Conservation (phyloP, 2,113 vertebrate genomes). For the Sula dactylatra region DNA sequence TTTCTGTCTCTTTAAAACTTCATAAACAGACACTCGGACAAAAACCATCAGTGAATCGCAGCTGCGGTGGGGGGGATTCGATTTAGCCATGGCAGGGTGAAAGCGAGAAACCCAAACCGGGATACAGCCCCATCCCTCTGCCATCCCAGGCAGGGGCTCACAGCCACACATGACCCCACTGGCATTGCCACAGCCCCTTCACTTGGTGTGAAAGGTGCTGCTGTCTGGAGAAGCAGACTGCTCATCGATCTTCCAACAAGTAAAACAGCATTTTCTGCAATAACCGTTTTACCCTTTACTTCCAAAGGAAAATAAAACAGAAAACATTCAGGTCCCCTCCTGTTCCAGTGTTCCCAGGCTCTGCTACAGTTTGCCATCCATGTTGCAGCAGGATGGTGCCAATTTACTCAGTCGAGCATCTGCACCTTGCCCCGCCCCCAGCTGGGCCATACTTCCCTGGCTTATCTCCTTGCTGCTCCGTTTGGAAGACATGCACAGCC, state of each 20-base stretch:
- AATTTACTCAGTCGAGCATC: background rate
- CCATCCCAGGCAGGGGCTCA: background rate
- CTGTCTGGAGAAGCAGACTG: background rate
- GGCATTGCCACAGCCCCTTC: background rate
- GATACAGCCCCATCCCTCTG: background rate
- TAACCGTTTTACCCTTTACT: background rate
- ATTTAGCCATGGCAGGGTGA: background rate
- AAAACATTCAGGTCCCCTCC: background rate
- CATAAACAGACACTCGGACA: slow-evolving; percentile 62
- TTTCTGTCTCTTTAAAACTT: slow-evolving; percentile 70
- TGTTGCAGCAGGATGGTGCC: background rate
- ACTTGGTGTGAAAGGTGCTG: background rate
- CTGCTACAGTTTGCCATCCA: background rate
- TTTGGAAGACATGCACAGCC: background rate
- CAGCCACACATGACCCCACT: background rate
- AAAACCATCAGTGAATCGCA: slow-evolving; percentile 38
- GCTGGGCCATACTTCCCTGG: background rate
- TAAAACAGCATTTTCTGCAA: background rate
- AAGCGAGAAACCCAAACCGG: background rate
- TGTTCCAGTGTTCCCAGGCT: background rate
- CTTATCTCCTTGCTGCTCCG: background rate
- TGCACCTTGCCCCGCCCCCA: background rate
- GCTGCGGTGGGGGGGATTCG: background rate
- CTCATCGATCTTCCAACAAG: background rate
- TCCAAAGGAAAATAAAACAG: background rate